A percentile compares a stretch with the other conserved stretches of the same genome.
phyloP scores from a whole-genome alignment of 2,113 vertebrate genomes.

The Herpetotheres cachinnans region DNA sequence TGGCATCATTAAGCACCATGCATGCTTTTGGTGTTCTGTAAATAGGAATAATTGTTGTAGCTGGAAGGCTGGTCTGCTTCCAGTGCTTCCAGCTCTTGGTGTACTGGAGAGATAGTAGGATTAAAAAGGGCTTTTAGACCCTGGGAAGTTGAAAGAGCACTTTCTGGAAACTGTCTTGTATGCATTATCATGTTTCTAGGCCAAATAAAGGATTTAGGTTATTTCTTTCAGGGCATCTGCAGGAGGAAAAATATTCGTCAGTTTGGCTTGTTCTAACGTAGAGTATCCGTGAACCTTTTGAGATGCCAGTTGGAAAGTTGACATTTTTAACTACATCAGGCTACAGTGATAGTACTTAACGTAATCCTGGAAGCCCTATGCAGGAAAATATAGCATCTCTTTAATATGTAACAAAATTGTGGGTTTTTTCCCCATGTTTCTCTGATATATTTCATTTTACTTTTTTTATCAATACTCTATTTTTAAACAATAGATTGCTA shows the following conservation, averaged over 20 bases:
- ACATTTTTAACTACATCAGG: neutral
- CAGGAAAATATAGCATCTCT: neutral
- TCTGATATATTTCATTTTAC: neutral
- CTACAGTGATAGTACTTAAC: neutral
- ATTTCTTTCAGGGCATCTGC: neutral
- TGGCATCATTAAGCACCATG: neutral
- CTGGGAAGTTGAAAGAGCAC: neutral
- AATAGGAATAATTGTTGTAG: neutral
- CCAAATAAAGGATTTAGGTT: neutral
- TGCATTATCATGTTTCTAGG: neutral
- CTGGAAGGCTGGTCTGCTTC: neutral
- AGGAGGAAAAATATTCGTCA: neutral
- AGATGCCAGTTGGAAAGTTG: neutral
- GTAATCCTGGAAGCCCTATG: neutral
- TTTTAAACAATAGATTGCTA: neutral
- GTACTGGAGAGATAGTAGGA: neutral
- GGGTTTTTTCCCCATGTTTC: neutral
- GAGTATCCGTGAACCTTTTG: neutral
- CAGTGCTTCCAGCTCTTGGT: neutral
- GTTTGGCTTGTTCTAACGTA: neutral
- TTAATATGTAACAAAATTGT: neutral
- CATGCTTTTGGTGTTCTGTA: neutral
- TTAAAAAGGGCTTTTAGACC: neutral
- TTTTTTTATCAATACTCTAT: neutral
- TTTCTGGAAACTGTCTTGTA: neutral